These are phyloP conservation scores for Halcyon senegalensis DNA, from an alignment of 2,113 vertebrate genomes.

Conservation along the genomic window DNA sequence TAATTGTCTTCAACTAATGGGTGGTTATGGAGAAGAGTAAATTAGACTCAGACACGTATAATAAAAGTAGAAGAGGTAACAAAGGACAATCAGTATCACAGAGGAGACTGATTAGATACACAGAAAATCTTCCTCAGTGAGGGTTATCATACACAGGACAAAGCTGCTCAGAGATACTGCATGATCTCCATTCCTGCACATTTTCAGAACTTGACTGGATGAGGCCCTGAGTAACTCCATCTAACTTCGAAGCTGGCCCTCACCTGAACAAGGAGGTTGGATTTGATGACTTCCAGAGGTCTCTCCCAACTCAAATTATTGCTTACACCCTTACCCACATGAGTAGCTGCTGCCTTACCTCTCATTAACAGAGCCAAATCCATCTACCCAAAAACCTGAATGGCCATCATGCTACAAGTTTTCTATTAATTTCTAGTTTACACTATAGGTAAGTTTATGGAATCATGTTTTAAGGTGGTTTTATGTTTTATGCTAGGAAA, in stretches of 20 bases:
- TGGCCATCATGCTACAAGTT: background rate
- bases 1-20: background rate
- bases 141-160: background rate
- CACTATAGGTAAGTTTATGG: background rate
- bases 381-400: background rate
- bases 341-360: background rate
- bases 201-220: background rate
- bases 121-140: background rate
- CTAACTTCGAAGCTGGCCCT: background rate
- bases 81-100: background rate
- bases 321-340: background rate
- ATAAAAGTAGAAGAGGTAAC: background rate
- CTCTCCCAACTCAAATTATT: background rate
- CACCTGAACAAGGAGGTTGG: background rate
- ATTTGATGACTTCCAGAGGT: background rate
- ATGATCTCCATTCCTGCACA: background rate
- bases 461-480: background rate
- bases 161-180: background rate
- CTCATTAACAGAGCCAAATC: background rate
- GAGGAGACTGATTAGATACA: background rate
- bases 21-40: background rate
- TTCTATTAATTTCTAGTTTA: background rate
- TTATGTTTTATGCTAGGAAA: background rate
- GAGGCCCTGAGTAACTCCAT: background rate
- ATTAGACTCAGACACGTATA: background rate